These are phyloP conservation scores for human DNA, from an alignment of 2,113 vertebrate genomes.

Conservation along the genomic window GRCh38 chr4:180289001-180289500, in stretches of 20 bases:
- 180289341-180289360: not conserved
- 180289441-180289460: not conserved
- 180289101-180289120: not conserved
- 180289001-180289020: not conserved
- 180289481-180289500: not conserved
- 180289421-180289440: not conserved
- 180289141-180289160: not conserved
- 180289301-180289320: not conserved
- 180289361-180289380: not conserved
- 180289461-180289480: not conserved
- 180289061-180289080: not conserved
- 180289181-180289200: not conserved
- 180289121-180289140: not conserved
- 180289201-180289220: not conserved
- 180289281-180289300: not conserved
- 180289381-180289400: not conserved
- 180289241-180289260: rapidly evolving
- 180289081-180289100: not conserved
- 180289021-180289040: too few relatives aligned
- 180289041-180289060: not conserved
- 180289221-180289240: not conserved
- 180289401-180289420: not conserved
- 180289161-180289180: not conserved
- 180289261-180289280: not conserved
- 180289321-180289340: not conserved